Evolutionary conservation across 2,113 vertebrate genomes (phyloP).

Genomic region (Nycticebus coucang): DNA sequence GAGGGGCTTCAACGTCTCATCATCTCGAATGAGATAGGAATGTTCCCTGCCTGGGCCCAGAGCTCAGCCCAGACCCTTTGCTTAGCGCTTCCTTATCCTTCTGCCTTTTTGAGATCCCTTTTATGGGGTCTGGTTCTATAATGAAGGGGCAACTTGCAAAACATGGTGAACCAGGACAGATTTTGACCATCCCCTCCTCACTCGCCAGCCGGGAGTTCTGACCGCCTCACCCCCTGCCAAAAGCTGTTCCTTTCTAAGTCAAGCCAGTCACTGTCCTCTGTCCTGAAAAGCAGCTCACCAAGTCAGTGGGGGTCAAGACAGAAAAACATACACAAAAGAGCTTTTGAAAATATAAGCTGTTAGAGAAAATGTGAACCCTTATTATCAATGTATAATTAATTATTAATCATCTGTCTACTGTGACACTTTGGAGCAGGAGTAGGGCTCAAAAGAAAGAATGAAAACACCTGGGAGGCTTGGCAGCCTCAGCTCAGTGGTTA

Average conservation of each 20-base stretch:
- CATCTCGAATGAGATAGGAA: rapidly evolving
- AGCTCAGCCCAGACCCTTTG: background rate
- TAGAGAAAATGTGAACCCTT: background rate
- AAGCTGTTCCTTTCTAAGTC: background rate
- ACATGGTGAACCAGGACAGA: background rate
- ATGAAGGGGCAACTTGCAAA: background rate
- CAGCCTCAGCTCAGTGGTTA: no score
- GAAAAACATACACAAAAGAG: background rate
- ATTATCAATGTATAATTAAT: background rate
- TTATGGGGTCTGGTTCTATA: rapidly evolving
- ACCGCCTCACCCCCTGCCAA: rapidly evolving
- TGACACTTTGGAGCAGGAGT: background rate
- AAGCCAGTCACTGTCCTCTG: background rate
- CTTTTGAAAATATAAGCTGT: background rate
- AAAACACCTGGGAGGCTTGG: no score
- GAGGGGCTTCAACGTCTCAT: background rate
- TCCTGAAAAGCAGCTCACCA: rapidly evolving
- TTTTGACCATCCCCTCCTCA: background rate
- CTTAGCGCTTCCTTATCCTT: background rate
- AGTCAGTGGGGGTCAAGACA: background rate
- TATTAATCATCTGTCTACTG: background rate
- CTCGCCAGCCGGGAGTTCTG: background rate
- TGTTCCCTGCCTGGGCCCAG: background rate
- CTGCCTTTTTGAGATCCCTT: background rate
- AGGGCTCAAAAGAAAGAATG: background rate